These are phyloP conservation scores for Serinus canaria DNA, from an alignment of 2,113 vertebrate species.

Conservation along the genomic window DNA sequence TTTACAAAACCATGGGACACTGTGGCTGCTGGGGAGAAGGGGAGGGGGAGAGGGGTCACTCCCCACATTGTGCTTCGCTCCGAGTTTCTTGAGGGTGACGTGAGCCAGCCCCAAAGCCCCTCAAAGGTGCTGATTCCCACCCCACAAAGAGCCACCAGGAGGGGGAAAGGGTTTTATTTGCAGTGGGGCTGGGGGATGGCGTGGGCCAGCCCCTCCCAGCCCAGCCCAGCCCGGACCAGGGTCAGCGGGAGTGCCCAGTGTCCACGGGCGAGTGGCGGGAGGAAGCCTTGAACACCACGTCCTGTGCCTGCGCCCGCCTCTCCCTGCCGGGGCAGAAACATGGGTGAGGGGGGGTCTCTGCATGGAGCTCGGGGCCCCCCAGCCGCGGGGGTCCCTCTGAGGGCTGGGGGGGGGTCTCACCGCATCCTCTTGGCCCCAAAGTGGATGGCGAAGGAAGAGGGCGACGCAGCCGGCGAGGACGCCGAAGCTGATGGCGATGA, in stretches of 20 bases:
- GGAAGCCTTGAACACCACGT: slow-evolving; percentile 58
- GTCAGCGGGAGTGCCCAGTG: not conserved
- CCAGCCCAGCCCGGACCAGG: too few species aligned
- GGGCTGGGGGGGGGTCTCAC: not conserved
- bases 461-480: slow-evolving; percentile 29
- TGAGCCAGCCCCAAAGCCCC: not conserved
- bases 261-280: not conserved
- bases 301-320: not conserved
- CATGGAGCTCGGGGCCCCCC: not conserved
- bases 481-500: slow-evolving; percentile 60
- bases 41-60: rapidly evolving
- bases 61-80: not conserved
- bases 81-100: rapidly evolving
- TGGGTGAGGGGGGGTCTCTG: not conserved
- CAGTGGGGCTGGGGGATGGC: not conserved
- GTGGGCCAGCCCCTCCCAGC: not conserved
- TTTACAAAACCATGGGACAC: not conserved
- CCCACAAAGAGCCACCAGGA: not conserved
- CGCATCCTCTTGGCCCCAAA: slow-evolving; percentile 49
- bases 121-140: rapidly evolving
- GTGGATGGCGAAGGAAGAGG: slow-evolving; percentile 45
- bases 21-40: not conserved
- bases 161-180: not conserved
- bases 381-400: rapidly evolving
- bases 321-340: not conserved